These are phyloP conservation scores for Mobula birostris DNA, from an alignment of 2,113 vertebrate genomes.

Conservation along the genomic window DNA sequence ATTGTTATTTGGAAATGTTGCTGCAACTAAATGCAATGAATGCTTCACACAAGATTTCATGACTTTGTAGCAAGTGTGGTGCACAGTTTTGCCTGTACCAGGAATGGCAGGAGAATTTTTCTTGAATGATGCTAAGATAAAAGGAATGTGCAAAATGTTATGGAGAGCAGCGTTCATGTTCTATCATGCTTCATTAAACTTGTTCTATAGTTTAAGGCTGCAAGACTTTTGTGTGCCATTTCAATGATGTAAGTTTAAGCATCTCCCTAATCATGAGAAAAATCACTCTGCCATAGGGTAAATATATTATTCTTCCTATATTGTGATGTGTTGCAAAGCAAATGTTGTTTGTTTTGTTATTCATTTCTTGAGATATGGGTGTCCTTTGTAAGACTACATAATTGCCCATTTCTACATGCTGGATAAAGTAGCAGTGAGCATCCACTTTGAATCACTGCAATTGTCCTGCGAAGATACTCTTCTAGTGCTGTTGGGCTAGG, in stretches of 20 bases:
- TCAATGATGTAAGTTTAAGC: neutral
- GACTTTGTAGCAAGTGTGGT: conserved; percentile 39
- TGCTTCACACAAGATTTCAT: neutral
- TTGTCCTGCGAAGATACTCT: too few species aligned
- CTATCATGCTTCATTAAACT: neutral
- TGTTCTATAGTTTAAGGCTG: neutral
- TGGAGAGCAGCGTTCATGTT: neutral
- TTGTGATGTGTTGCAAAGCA: neutral
- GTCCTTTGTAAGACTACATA: too few species aligned
- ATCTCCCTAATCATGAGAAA: neutral
- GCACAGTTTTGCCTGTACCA: conserved; percentile 43
- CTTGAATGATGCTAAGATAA: conserved; percentile 48
- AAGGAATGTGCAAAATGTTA: conserved; percentile 40
- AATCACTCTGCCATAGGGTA: neutral
- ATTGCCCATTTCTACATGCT: too few species aligned
- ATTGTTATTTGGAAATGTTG: neutral
- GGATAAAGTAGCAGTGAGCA: too few species aligned
- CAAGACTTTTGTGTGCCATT: neutral
- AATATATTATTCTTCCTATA: neutral
- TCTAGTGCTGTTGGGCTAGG: too few species aligned
- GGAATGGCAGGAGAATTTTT: conserved; percentile 48
- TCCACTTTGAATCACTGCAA: too few species aligned
- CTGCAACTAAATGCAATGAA: neutral
- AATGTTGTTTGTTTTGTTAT: too few species aligned
- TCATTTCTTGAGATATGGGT: too few species aligned